These are phyloP conservation scores for Hemithea aestivaria DNA, from an alignment of 2,888 invertebrate genomes.

Conservation along the genomic window DNA sequence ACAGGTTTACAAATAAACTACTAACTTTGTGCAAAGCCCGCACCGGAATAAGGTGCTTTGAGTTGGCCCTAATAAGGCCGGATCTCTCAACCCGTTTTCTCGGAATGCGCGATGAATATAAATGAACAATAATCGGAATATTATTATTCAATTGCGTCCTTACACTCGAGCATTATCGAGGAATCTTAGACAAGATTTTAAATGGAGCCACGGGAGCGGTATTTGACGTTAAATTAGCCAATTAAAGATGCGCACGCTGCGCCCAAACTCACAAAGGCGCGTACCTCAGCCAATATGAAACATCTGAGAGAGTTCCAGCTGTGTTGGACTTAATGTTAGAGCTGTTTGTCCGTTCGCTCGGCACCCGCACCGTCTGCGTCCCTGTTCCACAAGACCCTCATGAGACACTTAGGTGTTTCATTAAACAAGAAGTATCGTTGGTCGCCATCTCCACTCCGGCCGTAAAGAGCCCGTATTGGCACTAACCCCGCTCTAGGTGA, in stretches of 20 bases:
- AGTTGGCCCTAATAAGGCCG: constrained; percentile 5
- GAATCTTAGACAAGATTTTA: constrained; percentile 4
- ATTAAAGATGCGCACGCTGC: constrained; percentile 7
- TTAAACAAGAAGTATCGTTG: constrained; percentile 17
- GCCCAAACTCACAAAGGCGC: constrained; percentile 6
- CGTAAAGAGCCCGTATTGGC: constrained; percentile 7
- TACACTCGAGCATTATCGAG: constrained; percentile 6
- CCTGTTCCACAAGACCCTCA: constrained; percentile 21
- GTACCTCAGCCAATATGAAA: constrained; percentile 7
- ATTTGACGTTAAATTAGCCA: no score
- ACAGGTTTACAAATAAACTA: constrained; percentile 17
- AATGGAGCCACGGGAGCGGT: background rate
- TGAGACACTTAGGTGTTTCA: constrained; percentile 25
- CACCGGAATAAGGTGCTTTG: constrained; percentile 5
- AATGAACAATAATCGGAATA: constrained; percentile 6
- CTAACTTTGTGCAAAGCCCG: constrained; percentile 12
- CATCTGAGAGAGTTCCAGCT: constrained; percentile 13
- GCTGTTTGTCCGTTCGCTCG: no score
- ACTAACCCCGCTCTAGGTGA: constrained; percentile 11
- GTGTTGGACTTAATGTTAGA: constrained; percentile 20
- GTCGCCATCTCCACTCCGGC: constrained; percentile 8
- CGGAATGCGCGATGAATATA: constrained; percentile 10
- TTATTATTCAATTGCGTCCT: no score
- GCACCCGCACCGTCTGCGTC: constrained; percentile 7
- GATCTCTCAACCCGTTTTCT: constrained; percentile 5